phyloP scores from a whole-genome alignment of 2,113 vertebrate genomes.

The Phylloscopus trochilus region DNA sequence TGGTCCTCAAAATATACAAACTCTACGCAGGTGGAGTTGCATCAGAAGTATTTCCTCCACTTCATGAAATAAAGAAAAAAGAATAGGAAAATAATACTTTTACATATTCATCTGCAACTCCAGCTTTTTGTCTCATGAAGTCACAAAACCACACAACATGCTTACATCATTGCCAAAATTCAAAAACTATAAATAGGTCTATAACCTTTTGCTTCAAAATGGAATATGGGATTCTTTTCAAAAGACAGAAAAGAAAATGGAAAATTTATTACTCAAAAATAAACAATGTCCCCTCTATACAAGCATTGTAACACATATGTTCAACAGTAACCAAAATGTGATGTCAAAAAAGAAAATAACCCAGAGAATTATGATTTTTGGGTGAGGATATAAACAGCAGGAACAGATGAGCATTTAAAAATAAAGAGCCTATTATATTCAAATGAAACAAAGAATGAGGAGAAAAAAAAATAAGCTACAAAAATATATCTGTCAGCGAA shows the following conservation, averaged over 20 bases:
- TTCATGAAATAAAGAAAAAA: not conserved
- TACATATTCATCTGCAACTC: not conserved
- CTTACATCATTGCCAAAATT: slow-evolving; percentile 6
- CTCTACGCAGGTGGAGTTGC: not conserved
- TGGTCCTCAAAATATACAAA: not conserved
- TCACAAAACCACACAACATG: slow-evolving; percentile 29
- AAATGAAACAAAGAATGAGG: slow-evolving; percentile 37
- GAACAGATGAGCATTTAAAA: slow-evolving; percentile 49
- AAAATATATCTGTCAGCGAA: slow-evolving; percentile 43
- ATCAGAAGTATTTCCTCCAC: not conserved
- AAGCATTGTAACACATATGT: not conserved
- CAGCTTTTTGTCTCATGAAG: not conserved
- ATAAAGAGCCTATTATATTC: slow-evolving; percentile 47
- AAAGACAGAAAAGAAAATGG: slow-evolving; percentile 9
- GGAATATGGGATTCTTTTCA: not conserved
- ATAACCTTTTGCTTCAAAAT: slow-evolving; percentile 11
- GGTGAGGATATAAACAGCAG: slow-evolving; percentile 10
- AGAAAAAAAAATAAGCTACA: slow-evolving; percentile 20
- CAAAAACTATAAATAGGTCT: slow-evolving; percentile 21
- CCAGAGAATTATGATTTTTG: slow-evolving; percentile 5
- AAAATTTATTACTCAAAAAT: slow-evolving; percentile 4
- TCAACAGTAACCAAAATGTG: slow-evolving; percentile 6
- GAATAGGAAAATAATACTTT: not conserved
- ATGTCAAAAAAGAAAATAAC: slow-evolving; percentile 1
- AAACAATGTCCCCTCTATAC: not conserved